Percentiles rank a stretch among this genome's conserved stretches.
phyloP scores from a whole-genome alignment of 2,797 vertebrate genomes.

The Furcifer pardalis region DNA sequence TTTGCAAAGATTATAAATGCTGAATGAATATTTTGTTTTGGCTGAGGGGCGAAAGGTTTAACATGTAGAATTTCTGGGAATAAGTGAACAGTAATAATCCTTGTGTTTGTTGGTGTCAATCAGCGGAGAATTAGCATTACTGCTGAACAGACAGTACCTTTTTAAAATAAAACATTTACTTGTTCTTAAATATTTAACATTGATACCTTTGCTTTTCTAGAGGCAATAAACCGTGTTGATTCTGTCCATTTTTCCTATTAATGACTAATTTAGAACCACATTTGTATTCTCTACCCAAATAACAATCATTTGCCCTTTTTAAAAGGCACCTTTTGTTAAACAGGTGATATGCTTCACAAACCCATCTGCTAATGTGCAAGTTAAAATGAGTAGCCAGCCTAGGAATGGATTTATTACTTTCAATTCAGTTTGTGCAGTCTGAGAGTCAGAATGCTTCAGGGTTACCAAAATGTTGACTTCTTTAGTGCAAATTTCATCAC shows the following conservation, averaged over 20 bases:
- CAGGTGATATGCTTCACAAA: slow-evolving; percentile 60
- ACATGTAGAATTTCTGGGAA: slow-evolving; percentile 54
- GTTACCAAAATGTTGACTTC: slow-evolving; percentile 56
- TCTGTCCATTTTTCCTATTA: slow-evolving; percentile 57
- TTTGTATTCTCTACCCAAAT: slow-evolving; percentile 67
- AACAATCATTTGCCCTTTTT: slow-evolving; percentile 59
- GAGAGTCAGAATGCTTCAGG: slow-evolving; percentile 64
- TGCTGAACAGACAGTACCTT: neutral
- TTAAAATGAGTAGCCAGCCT: slow-evolving; percentile 27
- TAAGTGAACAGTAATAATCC: slow-evolving; percentile 27
- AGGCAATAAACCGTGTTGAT: slow-evolving; percentile 25
- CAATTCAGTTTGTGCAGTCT: slow-evolving; percentile 29
- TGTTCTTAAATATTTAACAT: slow-evolving; percentile 31
- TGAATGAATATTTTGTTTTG: slow-evolving; percentile 62
- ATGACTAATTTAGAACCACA: slow-evolving; percentile 57
- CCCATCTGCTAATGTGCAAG: slow-evolving; percentile 47
- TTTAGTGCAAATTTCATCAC: slow-evolving; percentile 62
- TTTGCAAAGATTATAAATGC: slow-evolving; percentile 57
- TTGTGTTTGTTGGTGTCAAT: slow-evolving; percentile 25
- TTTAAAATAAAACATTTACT: slow-evolving; percentile 31
- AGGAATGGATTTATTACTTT: slow-evolving; percentile 45
- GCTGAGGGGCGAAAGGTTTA: slow-evolving; percentile 24
- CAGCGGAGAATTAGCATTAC: neutral
- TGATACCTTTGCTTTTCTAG: slow-evolving; percentile 30
- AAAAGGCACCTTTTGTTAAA: slow-evolving; percentile 60